These are phyloP conservation scores for Daboia siamensis DNA, from an alignment of 2,113 vertebrate genomes.

Conservation along the genomic window DNA sequence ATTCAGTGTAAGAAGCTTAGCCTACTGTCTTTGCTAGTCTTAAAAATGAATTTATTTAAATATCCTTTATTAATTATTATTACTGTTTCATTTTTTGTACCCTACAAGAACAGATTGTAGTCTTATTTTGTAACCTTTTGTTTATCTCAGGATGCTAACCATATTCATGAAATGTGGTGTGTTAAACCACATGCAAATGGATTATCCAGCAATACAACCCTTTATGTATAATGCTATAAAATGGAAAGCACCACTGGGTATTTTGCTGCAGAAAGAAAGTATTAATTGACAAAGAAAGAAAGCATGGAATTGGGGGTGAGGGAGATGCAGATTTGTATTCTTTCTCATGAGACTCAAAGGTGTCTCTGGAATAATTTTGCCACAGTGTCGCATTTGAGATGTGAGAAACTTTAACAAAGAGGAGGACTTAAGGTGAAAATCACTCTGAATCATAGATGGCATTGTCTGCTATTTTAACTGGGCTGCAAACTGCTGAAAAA, in stretches of 20 bases:
- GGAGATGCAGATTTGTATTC: constrained; percentile 8
- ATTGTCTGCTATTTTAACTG: constrained; percentile 79
- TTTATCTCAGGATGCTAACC: not conserved
- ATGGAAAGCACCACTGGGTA: not conserved
- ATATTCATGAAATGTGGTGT: constrained; percentile 26
- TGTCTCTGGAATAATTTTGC: constrained; percentile 51
- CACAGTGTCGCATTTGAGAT: constrained; percentile 56
- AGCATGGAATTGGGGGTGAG: constrained; percentile 18
- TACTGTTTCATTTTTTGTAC: not conserved
- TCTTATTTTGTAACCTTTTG: constrained; percentile 12
- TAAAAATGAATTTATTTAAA: not conserved
- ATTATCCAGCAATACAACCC: constrained; percentile 11
- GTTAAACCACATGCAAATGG: constrained; percentile 11
- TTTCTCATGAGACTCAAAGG: constrained; percentile 34
- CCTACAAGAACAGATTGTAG: not conserved
- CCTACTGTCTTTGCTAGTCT: not conserved
- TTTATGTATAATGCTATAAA: constrained; percentile 19
- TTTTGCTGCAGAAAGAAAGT: constrained; percentile 36
- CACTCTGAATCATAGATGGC: constrained; percentile 68
- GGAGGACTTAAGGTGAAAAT: constrained; percentile 69
- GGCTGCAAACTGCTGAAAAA: constrained; percentile 78
- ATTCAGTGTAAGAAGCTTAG: constrained; percentile 23
- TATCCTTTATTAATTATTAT: constrained; percentile 4
- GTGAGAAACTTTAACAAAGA: constrained; percentile 67
- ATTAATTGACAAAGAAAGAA: constrained; percentile 34